Percentiles rank a stretch among this genome's conserved stretches.
phyloP scores from a whole-genome alignment of 2,113 vertebrate genomes.

The Nettapus auritus region DNA sequence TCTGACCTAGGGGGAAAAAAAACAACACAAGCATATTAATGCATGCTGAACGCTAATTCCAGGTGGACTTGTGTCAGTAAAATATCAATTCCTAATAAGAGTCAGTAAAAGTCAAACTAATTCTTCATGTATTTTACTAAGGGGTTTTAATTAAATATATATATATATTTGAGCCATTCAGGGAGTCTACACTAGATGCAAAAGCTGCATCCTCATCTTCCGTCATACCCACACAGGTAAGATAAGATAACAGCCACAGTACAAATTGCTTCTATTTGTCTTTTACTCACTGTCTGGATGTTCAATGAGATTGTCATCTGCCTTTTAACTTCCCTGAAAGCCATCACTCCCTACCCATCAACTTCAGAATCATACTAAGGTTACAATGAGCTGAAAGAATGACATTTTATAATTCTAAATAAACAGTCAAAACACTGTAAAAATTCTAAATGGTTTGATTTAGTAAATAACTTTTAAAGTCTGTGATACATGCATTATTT shows the following conservation, averaged over 20 bases:
- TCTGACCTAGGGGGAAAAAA: neutral
- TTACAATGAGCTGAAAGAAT: neutral
- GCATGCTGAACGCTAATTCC: neutral
- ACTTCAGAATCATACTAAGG: neutral
- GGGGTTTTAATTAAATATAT: neutral
- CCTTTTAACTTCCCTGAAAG: neutral
- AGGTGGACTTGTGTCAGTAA: conserved; percentile 1
- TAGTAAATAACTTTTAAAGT: neutral
- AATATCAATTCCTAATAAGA: neutral
- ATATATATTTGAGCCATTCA: neutral
- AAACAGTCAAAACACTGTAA: neutral
- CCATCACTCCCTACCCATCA: neutral
- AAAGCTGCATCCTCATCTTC: neutral
- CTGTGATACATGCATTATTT: neutral
- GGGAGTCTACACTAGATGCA: neutral
- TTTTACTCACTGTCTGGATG: neutral
- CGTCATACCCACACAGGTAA: neutral
- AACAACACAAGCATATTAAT: neutral
- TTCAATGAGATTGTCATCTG: neutral
- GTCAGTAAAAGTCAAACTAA: neutral
- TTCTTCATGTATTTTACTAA: neutral
- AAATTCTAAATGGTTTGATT: neutral
- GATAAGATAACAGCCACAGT: neutral
- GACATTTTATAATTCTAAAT: neutral
- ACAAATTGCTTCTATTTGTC: neutral